A percentile compares a stretch with the other conserved stretches of the same genome.
phyloP scores from a whole-genome alignment of 2,113 vertebrate species.

The Rana temporaria region DNA sequence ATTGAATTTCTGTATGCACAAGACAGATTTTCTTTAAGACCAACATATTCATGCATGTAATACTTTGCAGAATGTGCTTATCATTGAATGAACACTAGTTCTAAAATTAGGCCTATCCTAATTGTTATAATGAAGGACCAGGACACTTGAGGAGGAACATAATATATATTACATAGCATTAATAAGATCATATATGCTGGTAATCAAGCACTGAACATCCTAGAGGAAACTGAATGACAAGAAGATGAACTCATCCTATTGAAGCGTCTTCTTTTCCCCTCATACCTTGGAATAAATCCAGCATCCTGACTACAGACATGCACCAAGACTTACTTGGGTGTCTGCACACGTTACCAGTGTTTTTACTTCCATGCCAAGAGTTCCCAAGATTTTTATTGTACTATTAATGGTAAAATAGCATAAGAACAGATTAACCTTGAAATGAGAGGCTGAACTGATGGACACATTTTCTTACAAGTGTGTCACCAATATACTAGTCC shows the following conservation, averaged over 20 bases:
- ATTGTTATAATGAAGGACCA: not conserved
- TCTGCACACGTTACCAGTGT: slow-evolving; percentile 17
- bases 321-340: slow-evolving; percentile 20
- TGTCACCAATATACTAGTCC: slow-evolving; percentile 47
- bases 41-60: no score
- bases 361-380: slow-evolving; percentile 41
- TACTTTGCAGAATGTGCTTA: no score
- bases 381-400: slow-evolving; percentile 37
- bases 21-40: no score
- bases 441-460: slow-evolving; percentile 6
- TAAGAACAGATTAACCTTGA: slow-evolving; percentile 55
- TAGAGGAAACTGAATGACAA: slow-evolving; percentile 27
- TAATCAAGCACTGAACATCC: slow-evolving; percentile 6
- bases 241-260: slow-evolving; percentile 12
- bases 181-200: slow-evolving; percentile 11
- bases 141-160: not conserved
- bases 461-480: slow-evolving; percentile 53
- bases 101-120: slow-evolving; percentile 1
- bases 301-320: slow-evolving; percentile 7
- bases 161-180: not conserved
- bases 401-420: slow-evolving; percentile 56
- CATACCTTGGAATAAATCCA: slow-evolving; percentile 33
- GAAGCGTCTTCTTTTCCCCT: not conserved
- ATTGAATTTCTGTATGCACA: no score
- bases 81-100: not conserved